Conservation (phyloP, 1,140 invertebrate species). For the Pristionchus pacificus region DNA sequence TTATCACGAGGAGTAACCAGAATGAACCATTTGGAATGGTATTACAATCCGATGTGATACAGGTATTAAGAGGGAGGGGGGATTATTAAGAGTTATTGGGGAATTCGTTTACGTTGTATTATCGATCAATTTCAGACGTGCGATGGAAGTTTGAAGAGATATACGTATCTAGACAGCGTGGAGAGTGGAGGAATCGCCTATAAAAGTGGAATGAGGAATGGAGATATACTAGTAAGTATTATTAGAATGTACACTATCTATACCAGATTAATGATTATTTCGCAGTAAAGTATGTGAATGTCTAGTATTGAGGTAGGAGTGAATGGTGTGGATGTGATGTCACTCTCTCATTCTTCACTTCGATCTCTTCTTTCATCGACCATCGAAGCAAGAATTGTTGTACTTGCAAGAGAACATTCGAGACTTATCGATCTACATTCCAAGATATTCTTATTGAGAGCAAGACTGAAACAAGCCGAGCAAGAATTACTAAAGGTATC, state of each 20-base stretch:
- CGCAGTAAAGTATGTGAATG: background rate
- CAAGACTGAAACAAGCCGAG: background rate
- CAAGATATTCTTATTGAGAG: background rate
- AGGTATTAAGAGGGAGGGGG: too few species aligned
- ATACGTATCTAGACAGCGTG: background rate
- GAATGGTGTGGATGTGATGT: background rate
- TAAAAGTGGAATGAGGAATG: background rate
- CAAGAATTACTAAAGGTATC: background rate
- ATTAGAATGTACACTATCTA: too few species aligned
- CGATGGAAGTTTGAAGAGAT: background rate
- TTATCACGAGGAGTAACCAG: background rate
- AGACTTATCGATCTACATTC: background rate
- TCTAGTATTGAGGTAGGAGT: background rate
- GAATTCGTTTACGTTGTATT: background rate
- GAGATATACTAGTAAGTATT: background rate
- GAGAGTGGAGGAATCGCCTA: background rate
- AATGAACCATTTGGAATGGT: background rate
- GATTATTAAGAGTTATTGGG: too few species aligned
- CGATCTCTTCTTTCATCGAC: background rate
- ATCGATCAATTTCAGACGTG: background rate
- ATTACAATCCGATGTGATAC: background rate
- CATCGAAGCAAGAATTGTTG: background rate
- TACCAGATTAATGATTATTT: too few species aligned
- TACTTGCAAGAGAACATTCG: background rate
- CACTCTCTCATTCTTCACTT: background rate